A percentile compares a stretch with the other conserved stretches of the same genome.
phyloP scores from a whole-genome alignment of 2,888 invertebrate species.

The Rhodophaea formosa region DNA sequence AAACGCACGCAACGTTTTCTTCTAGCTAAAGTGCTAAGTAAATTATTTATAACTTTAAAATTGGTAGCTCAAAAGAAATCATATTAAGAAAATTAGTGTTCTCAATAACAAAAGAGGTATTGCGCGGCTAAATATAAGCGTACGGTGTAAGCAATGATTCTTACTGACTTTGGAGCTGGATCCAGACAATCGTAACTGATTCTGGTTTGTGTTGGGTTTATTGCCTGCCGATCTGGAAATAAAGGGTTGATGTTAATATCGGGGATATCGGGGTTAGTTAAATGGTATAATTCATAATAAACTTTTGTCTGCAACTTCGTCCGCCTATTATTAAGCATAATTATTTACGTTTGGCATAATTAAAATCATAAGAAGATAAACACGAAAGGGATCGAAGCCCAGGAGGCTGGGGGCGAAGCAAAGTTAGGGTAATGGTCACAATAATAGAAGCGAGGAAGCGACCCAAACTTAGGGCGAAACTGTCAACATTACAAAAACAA shows the following conservation, averaged over 20 bases:
- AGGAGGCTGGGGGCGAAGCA: too few relatives aligned
- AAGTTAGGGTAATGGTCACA: too few relatives aligned
- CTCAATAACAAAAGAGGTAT: constrained; percentile 2
- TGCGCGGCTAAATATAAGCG: constrained; percentile 61
- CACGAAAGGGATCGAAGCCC: too few relatives aligned
- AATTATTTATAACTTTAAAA: neutral
- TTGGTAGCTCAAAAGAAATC: neutral
- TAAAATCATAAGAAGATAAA: too few relatives aligned
- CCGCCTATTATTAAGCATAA: too few relatives aligned
- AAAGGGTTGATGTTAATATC: constrained; percentile 1
- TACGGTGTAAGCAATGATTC: constrained; percentile 85
- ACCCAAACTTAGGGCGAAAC: too few relatives aligned
- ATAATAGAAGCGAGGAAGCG: too few relatives aligned
- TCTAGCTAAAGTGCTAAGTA: neutral
- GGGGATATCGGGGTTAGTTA: too few relatives aligned
- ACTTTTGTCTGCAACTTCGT: too few relatives aligned
- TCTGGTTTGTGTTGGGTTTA: constrained; percentile 76
- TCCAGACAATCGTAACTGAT: constrained; percentile 80
- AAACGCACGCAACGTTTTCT: neutral
- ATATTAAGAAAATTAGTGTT: neutral
- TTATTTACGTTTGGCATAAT: too few relatives aligned
- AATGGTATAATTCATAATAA: too few relatives aligned
- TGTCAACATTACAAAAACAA: too few relatives aligned
- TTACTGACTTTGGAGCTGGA: constrained; percentile 99
- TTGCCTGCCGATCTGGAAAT: constrained; percentile 79